Evolutionary conservation across 2,797 vertebrate species (phyloP), one percentile per base, ranked within the genome.

Genomic region (Melanotaenia trifasciata): DNA sequence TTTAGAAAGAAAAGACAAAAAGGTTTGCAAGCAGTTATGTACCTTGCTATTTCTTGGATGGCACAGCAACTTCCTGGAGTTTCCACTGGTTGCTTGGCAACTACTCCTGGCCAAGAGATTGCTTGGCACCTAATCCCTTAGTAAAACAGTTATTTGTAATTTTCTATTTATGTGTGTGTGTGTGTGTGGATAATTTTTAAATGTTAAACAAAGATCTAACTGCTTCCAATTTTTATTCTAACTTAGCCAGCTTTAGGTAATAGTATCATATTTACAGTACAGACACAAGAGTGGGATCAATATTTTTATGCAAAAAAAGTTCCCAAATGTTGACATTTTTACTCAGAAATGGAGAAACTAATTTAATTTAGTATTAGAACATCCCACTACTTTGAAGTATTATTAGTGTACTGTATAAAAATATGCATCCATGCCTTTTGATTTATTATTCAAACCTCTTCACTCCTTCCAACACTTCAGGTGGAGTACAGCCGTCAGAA

Each of bases 401-500:
- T 35, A 30, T 65, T 51, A 80, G 64, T 53, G 53, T 59, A 51
- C 12, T 61, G 26, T 16, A 4, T 32, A 62, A 35, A 45, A 66
- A 28, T 33, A 16, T 47, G 45, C 45, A 8, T n/a, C 2, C 7
- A 9, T 22, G 45, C 20, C 7, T 50, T 20, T 50, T 59, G 4
- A 26, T 24, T 4, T 20, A 0, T 45, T 32, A 32, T 58, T 54
- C 18, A 13, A 20, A 63, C 24, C 6, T 43, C 30, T 43, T 43
- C 2, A 32, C 35, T 4, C 4, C 59, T 16, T 65, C 11, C 32
- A 43, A 0, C 59, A 33, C n/a, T 64, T 38, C 76, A 99, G 98
- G 98, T 99, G 93, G 97, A 98, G 84, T 98, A 98, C 67, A 97
- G 96, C 0, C 94, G 94, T 56, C 94, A 96, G 76, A 97, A 96